phyloP scores from a whole-genome alignment of 1,140 invertebrate genomes.

The Leptinotarsa defecta region DNA sequence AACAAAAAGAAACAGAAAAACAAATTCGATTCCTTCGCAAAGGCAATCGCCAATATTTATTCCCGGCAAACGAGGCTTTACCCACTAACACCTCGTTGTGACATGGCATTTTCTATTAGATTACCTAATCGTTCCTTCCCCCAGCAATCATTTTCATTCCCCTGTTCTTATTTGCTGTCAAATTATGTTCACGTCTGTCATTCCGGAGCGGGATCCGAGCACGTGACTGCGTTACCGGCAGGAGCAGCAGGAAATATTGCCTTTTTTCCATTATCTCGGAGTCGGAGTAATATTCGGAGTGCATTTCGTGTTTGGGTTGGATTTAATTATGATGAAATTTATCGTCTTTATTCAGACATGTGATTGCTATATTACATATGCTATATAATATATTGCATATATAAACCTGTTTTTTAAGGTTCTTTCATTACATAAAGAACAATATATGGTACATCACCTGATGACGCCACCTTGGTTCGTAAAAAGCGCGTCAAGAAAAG shows the following conservation, averaged over 20 bases:
- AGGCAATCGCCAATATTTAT: neutral
- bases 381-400: too few relatives aligned
- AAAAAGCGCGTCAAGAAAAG: too few relatives aligned
- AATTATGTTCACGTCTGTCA: conserved; percentile 56
- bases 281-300: neutral
- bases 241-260: conserved; percentile 6
- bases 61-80: neutral
- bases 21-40: neutral
- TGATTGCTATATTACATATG: too few relatives aligned
- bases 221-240: conserved; percentile 38
- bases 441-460: too few relatives aligned
- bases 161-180: conserved; percentile 55
- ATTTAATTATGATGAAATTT: neutral
- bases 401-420: too few relatives aligned
- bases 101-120: conserved; percentile 54
- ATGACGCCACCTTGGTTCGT: too few relatives aligned
- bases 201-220: conserved; percentile 46
- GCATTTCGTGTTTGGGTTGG: neutral
- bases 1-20: neutral
- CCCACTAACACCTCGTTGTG: conserved; percentile 35
- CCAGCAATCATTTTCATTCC: conserved; percentile 52
- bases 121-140: conserved; percentile 53
- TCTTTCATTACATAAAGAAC: too few relatives aligned
- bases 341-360: too few relatives aligned
- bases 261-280: conserved; percentile 2